Percentiles rank a stretch among this genome's conserved stretches.
Evolutionary conservation across 2,888 invertebrate species (phyloP).

Genomic region (Campaea margaritaria): DNA sequence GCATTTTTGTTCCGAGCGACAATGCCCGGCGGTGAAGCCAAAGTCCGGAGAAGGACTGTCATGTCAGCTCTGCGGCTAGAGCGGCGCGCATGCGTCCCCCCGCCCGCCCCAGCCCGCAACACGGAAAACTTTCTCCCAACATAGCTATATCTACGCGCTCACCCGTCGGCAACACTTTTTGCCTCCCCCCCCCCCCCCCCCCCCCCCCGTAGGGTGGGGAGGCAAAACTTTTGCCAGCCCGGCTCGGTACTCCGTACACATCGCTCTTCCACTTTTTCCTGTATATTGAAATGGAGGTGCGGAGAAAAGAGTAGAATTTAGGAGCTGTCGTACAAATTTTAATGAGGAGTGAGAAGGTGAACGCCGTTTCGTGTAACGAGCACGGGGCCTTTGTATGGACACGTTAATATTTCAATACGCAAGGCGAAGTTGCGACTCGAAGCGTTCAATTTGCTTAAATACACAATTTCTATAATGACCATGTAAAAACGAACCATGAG

Average conservation of each 20-base stretch:
- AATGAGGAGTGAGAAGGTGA: constrained; percentile 82
- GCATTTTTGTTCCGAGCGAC: constrained; percentile 42
- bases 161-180: constrained; percentile 85
- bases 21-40: constrained; percentile 56
- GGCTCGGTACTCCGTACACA: constrained; percentile 81
- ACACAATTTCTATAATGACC: constrained; percentile 42
- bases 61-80: constrained; percentile 71
- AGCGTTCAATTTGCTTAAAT: constrained; percentile 42
- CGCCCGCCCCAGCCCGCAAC: constrained; percentile 77
- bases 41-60: constrained; percentile 76
- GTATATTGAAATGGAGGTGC: constrained; percentile 85
- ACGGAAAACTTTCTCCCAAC: constrained; percentile 85
- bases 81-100: constrained; percentile 74
- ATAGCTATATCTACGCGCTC: constrained; percentile 78
- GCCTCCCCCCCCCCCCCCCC: constrained; percentile 80
- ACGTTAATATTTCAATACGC: constrained; percentile 61
- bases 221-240: constrained; percentile 83
- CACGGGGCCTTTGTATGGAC: constrained; percentile 61
- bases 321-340: constrained; percentile 84
- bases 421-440: constrained; percentile 47
- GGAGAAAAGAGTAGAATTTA: constrained; percentile 85
- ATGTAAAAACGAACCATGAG: constrained; percentile 5
- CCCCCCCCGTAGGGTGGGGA: constrained; percentile 74
- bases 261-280: constrained; percentile 85
- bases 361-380: constrained; percentile 66